A percentile compares a stretch with the other conserved stretches of the same genome.
These are phyloP conservation scores for Agonopterix alstromeriana DNA, from an alignment of 2,888 invertebrate species.

Conservation along the genomic window DNA sequence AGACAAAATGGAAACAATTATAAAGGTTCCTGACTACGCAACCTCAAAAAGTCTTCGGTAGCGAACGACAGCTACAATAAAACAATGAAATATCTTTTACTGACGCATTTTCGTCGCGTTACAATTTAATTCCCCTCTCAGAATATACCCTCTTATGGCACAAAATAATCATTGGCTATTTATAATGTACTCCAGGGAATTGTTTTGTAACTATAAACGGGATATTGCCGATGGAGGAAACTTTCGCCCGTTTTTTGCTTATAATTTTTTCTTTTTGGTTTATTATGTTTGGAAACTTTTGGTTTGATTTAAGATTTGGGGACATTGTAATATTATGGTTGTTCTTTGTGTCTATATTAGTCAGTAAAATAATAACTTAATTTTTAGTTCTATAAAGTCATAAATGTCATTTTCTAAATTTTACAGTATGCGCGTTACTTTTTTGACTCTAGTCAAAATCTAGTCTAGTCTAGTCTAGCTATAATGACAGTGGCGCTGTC, in stretches of 20 bases:
- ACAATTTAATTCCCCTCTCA: constrained; percentile 8
- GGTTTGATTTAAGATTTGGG: constrained; percentile 2
- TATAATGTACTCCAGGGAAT: constrained; percentile 58
- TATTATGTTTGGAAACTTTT: neutral
- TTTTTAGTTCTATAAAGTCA: too few species aligned
- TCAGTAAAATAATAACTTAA: too few species aligned
- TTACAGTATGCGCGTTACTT: too few species aligned
- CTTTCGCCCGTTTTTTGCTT: constrained; percentile 50
- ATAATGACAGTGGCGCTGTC: too few species aligned
- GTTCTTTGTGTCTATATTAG: too few species aligned
- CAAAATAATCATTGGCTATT: constrained; percentile 74
- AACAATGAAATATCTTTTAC: constrained; percentile 1
- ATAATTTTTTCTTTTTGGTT: constrained; percentile 25
- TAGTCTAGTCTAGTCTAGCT: too few species aligned
- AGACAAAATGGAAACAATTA: too few species aligned
- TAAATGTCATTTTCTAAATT: too few species aligned
- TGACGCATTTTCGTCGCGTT: neutral
- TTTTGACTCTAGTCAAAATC: too few species aligned
- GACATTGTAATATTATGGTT: too few species aligned
- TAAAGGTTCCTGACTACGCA: too few species aligned
- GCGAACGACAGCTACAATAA: neutral
- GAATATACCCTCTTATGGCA: constrained; percentile 33
- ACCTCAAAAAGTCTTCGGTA: too few species aligned
- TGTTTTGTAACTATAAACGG: constrained; percentile 56
- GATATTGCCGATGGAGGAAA: constrained; percentile 45